phyloP scores from a whole-genome alignment of 2,113 vertebrate species.

The Lampris incognitus region DNA sequence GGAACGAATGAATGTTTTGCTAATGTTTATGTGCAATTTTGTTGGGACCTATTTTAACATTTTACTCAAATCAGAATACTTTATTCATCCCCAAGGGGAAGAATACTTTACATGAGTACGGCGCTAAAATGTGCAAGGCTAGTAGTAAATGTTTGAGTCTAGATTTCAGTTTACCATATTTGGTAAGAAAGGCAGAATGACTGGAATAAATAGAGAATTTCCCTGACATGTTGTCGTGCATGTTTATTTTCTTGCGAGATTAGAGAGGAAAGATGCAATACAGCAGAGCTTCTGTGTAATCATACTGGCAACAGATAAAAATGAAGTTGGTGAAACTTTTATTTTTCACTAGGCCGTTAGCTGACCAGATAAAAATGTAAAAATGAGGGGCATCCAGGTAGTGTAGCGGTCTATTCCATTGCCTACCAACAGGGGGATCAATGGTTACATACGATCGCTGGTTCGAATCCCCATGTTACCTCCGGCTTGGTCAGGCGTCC shows the following conservation, averaged over 20 bases:
- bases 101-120: slow-evolving; percentile 48
- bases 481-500: too few relatives aligned
- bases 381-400: too few relatives aligned
- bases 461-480: too few relatives aligned
- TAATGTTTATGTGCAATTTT: slow-evolving; percentile 40
- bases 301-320: neutral
- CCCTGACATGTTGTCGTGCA: slow-evolving; percentile 12
- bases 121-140: slow-evolving; percentile 46
- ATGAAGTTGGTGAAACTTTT: slow-evolving; percentile 1
- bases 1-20: slow-evolving; percentile 60
- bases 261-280: neutral
- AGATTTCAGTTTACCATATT: slow-evolving; percentile 48
- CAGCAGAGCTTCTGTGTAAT: neutral
- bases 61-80: neutral
- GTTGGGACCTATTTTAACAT: slow-evolving; percentile 11
- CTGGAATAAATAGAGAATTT: slow-evolving; percentile 62
- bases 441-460: too few relatives aligned
- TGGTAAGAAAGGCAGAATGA: slow-evolving; percentile 60
- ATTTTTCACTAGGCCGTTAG: too few relatives aligned
- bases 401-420: too few relatives aligned
- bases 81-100: neutral
- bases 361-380: too few relatives aligned
- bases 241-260: neutral
- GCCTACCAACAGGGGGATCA: too few relatives aligned
- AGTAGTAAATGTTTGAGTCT: slow-evolving; percentile 18